Evolutionary conservation across 2,113 vertebrate species (phyloP), one percentile per base, ranked within the genome.

Genomic region (Heliornis fulica): DNA sequence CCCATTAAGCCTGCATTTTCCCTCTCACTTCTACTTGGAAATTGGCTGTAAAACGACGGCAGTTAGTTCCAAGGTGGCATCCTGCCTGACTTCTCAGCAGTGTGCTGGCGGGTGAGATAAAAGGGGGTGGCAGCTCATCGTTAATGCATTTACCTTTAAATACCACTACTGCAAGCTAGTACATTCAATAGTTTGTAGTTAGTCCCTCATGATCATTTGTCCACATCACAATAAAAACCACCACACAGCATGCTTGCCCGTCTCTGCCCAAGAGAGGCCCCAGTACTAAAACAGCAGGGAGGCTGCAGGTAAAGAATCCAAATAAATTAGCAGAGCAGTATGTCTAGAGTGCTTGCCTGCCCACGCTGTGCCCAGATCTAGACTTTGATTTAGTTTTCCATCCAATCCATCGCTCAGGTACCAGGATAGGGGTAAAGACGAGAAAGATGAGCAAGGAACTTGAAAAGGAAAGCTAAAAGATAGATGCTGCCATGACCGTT

Each of bases 291-390:
- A 63, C 87, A 96, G 90, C 64, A 11, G 94, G 94, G 83, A 82
- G 69, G 57, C 0, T 91, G 83, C 94, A 96, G 96, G 96, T 96
- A 84, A 93, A 92, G 90, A 84, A 84, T 64, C 85, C 92, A 78
- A 93, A 95, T 75, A 78, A 97, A 95, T 87, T 81, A 95, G 60
- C 1, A 0, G 92, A 81, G 75, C 31, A 5, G 46, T 68, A 77
- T 7, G 51, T 74, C 85, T 11, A 2, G 12, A 70, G 48, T 3
- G 32, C 57, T 85, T 7, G 25, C 53, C 61, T 21, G 54, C 54
- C 69, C 10, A n/a, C 0, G 3, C 57, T 40, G 10, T 32, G 59
- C 92, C 64, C 34, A 31, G 9, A 70, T 32, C 63, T 38, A 59
- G 71, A 9, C 45, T 86, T 50, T 31, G 45, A 7, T 38, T 36